Evolutionary conservation across 2,113 vertebrate species (phyloP).

Genomic region (Oreochromis niloticus): DNA sequence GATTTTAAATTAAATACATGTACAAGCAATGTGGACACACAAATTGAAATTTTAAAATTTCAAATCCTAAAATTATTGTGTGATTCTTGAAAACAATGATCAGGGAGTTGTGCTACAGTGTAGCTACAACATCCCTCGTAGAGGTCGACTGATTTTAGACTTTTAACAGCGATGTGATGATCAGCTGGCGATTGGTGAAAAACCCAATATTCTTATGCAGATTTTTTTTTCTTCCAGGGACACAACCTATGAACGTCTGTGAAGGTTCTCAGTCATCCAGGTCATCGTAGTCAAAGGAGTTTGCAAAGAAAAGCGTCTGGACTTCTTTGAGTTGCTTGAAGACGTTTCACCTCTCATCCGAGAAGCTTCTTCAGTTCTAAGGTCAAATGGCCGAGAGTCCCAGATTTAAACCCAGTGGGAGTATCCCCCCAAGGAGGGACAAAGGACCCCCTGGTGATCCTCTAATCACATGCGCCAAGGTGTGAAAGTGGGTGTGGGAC

Average conservation of each 20-base stretch:
- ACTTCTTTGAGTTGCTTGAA: too few species aligned
- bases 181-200: neutral
- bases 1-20: neutral
- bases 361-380: too few species aligned
- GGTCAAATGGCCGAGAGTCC: too few species aligned
- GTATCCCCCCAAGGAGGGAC: too few species aligned
- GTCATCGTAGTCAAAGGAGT: too few species aligned
- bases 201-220: fast-evolving
- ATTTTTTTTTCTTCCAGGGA: neutral
- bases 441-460: too few species aligned
- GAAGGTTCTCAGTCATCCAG: too few species aligned
- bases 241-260: neutral
- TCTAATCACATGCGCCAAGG: too few species aligned
- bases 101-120: neutral
- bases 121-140: neutral
- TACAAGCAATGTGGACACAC: neutral
- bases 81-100: neutral
- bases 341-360: too few species aligned
- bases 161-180: fast-evolving
- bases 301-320: too few species aligned
- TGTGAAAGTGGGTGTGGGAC: too few species aligned
- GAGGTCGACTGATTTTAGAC: neutral
- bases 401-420: too few species aligned
- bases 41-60: neutral
- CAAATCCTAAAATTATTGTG: neutral